Evolutionary conservation across 2,113 vertebrate species (phyloP).

Genomic region (Callospermophilus lateralis): DNA sequence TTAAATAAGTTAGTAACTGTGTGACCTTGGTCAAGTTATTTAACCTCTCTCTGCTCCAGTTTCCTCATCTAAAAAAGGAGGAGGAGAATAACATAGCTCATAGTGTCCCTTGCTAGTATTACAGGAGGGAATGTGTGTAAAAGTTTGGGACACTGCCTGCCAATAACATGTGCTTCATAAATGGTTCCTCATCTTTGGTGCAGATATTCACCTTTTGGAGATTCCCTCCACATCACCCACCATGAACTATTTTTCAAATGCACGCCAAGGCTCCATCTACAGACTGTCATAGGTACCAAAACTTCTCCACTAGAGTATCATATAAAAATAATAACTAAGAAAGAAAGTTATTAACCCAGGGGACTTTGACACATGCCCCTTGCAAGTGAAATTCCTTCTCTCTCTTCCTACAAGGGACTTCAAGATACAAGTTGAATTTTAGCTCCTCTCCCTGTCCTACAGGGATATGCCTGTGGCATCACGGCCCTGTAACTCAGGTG

Average conservation of each 20-base stretch:
- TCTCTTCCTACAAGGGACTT: background rate
- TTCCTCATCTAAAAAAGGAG: background rate
- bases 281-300: background rate
- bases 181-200: background rate
- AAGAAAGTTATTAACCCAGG: background rate
- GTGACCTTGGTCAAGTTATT: background rate
- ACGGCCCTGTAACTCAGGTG: accelerated
- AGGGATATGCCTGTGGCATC: background rate
- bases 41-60: background rate
- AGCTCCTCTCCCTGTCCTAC: background rate
- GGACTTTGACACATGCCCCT: background rate
- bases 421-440: background rate
- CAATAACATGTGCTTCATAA: background rate
- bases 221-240: background rate
- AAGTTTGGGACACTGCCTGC: background rate
- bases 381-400: background rate
- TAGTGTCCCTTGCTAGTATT: background rate
- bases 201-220: background rate
- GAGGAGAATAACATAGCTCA: background rate
- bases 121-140: background rate
- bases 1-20: background rate
- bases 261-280: background rate
- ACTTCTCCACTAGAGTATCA: background rate
- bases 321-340: background rate
- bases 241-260: background rate